A percentile compares a stretch with the other conserved stretches of the same genome.
phyloP scores from a whole-genome alignment of 2,113 vertebrate species.

The Isurus oxyrinchus region DNA sequence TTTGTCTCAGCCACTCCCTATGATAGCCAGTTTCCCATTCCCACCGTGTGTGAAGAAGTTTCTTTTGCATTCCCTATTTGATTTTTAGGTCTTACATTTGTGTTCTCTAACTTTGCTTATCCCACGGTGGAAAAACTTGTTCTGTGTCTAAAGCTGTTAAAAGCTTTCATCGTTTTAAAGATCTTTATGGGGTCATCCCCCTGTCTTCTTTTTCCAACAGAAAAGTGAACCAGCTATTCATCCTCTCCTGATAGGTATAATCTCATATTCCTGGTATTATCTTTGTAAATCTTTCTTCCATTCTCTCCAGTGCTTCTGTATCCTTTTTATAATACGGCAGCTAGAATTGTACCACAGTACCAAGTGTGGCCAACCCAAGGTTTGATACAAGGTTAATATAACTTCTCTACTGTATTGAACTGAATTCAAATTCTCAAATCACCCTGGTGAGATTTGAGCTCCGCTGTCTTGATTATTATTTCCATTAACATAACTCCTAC shows the following conservation, averaged over 20 bases:
- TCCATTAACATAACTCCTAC: neutral
- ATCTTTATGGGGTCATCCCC: neutral
- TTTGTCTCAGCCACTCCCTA: neutral
- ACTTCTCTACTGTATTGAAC: neutral
- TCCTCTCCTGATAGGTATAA: neutral
- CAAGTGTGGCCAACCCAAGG: neutral
- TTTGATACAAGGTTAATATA: neutral
- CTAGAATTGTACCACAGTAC: neutral
- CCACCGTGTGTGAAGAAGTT: neutral
- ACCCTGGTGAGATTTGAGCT: neutral
- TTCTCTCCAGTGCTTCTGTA: neutral
- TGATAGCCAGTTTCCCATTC: neutral
- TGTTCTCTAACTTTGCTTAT: neutral
- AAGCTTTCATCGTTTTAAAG: neutral
- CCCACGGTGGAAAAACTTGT: neutral
- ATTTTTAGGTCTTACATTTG: neutral
- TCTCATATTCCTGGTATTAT: neutral
- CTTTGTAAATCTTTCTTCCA: neutral
- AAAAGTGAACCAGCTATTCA: too few species aligned
- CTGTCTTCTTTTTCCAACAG: neutral
- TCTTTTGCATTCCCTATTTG: neutral
- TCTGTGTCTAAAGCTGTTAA: neutral
- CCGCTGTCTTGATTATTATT: neutral
- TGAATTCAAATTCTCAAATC: neutral
- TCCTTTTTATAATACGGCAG: neutral